Evolutionary conservation across 2,797 vertebrate species (phyloP), one percentile per base, ranked within the genome.

Genomic region (Limnodromus scolopaceus): DNA sequence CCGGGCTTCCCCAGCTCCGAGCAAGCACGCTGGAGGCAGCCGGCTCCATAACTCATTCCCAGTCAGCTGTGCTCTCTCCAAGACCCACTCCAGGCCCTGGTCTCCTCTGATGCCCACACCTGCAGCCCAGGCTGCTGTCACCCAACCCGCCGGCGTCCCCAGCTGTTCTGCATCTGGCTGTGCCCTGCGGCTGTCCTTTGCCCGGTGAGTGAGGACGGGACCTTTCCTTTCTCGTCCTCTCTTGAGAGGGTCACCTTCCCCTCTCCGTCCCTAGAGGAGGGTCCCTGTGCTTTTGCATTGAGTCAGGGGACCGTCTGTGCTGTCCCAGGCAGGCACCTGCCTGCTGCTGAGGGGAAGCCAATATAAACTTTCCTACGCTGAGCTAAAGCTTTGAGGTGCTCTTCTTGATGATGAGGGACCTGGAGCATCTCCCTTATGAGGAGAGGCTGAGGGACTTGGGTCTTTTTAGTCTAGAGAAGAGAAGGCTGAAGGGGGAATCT

Each of bases 81-180:
- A 30, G 81, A 60, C 54, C 87, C 36, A 58, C 84, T 69, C 3
- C 1, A 83, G 60, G 75, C n/a, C 85, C 55, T 1, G 15, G 92
- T 92, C 95, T 95, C 93, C 70, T 86, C 85, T 96, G 95, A 94
- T 92, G 92, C 6, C 49, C 87, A 84, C 89, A 91, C 94, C 95
- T 93, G 95, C 92, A 94, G 87, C 85, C 94, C 89, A 80, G 87
- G 46, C 63, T 87, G 81, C 87, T 94, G 90, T 86, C 95, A 93
- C 85, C 76, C 92, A 96, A 23, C 79, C 66, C 15, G 2, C 32
- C 0, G 7, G 68, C 74, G 53, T 63, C 55, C 84, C 54, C 0
- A 1, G 41, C 70, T 16, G 0, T 74, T 72, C 87, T 70, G 94
- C 89, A 55, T 93, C 95, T 92, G 91, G 25, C 89, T 84, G 46